These are phyloP conservation scores for Malthinus seriepunctatus DNA, from an alignment of 2,888 invertebrate species.

Conservation along the genomic window DNA sequence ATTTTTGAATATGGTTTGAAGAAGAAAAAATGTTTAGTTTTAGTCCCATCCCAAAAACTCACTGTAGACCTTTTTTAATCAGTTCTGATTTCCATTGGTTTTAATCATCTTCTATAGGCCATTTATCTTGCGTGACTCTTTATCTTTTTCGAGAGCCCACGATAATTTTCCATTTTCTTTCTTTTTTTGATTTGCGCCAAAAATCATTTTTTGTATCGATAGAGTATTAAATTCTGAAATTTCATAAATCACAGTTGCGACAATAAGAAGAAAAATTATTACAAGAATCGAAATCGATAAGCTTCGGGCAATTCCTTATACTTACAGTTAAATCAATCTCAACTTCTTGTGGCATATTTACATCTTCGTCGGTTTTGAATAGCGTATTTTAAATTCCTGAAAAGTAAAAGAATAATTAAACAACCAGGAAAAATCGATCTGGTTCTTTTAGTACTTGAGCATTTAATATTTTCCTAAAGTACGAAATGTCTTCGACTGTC, in stretches of 20 bases:
- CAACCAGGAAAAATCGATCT: not conserved
- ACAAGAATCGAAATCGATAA: not conserved
- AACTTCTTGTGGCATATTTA: conserved; percentile 47
- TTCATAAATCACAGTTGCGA: not conserved
- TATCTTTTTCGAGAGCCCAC: not conserved
- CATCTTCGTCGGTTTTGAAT: conserved; percentile 36
- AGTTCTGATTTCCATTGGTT: conserved; percentile 6
- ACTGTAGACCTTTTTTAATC: too few species aligned
- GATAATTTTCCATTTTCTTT: conserved; percentile 49
- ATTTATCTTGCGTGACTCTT: not conserved
- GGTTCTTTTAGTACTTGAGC: not conserved
- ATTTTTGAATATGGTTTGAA: too few species aligned
- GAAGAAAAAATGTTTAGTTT: too few species aligned
- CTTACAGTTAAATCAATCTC: conserved; percentile 56
- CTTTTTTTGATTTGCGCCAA: conserved; percentile 58
- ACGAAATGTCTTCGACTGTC: conserved; percentile 34
- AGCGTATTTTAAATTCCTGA: conserved; percentile 58
- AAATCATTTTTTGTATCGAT: conserved; percentile 52
- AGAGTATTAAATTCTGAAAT: conserved; percentile 47
- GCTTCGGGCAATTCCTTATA: not conserved
- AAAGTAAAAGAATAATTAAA: conserved; percentile 14
- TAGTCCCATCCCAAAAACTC: too few species aligned
- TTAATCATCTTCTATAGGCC: conserved; percentile 11
- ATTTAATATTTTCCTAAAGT: not conserved
- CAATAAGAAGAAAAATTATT: not conserved